Evolutionary conservation across 2,797 vertebrate species (phyloP), one percentile per base, ranked within the genome.

Genomic region (Pyrocephalus nanus): DNA sequence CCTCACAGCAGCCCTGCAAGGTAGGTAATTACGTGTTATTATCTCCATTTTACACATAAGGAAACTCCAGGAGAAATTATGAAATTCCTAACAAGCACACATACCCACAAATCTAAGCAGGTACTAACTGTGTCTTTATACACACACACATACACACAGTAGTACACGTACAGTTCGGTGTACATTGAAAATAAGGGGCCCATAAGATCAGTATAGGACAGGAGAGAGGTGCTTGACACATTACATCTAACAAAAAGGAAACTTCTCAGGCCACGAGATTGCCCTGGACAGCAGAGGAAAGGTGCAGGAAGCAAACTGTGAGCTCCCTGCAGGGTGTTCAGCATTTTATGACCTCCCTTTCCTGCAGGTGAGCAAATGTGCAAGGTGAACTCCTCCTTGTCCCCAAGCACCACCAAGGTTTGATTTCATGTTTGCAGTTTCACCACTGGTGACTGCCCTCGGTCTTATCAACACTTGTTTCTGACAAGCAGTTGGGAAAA

Each of bases 1-100:
- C 90, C 90, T 95, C 92, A 94, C 86, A 96, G 88, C 84, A 97
- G 92, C 82, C 76, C 76, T 95, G 93, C 76, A 91, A 92, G 92
- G 82, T 90, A 95, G 86, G 90, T 92, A 97, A 97, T 97, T 97
- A 96, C 47, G 12, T 83, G 65, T 96, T 92, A 96, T 96, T 95
- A 96, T 92, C 65, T 83, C 57, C 58, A 61, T 92, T 97, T 97
- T 91, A 88, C 69, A 92, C 74, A 87, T 81, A 92, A 84, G 92
- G 93, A 94, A 95, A 91, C 81, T 88, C 88, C 51, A 79, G 72
- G 36, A 95, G 86, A 94, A 95, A 91, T 97, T 13, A 79, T 81
- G 83, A 96, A 93, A 96, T 86, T 96, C 79, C 70, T 89, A 86
- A 91, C 62, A 79, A 95, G 93, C 36, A 84, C 72, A 72, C 26